Evolutionary conservation across 2,797 vertebrate genomes (phyloP), one percentile per base, ranked within the genome.

Genomic region (Rhadinocentrus ornatus): DNA sequence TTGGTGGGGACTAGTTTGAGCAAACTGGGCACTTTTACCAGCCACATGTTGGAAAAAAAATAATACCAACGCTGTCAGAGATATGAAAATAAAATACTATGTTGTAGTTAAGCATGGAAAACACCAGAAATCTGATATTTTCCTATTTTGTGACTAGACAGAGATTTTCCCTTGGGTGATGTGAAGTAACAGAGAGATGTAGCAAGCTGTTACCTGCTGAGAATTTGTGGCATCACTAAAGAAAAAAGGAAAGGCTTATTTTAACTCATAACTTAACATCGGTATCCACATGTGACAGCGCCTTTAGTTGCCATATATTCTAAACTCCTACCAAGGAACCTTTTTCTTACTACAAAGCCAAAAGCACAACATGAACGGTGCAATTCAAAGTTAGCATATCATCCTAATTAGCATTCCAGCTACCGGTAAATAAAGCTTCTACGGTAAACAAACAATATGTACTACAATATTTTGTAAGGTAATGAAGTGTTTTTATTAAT

Each of bases 21-120:
- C 83, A 80, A 78, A 69, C 80, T 69, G 77, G 67, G 78, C 69
- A 83, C 83, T 85, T 88, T 84, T 70, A 80, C 77, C 54, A 12
- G 59, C 53, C 71, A 73, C 70, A 65, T 65, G 78, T 55, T 12
- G 34, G 5, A 29, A 29, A 29, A 29, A 37, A 59, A 82, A 60
- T 60, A 12, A 11, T 52, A 52, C 7, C 2, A 53, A 53, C 2
- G 12, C 24, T 53, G 26, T 24, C 24, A 53, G 24, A 26, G 48
- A 39, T 15, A 3, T 55, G 10, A 6, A 18, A 27, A 3, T 4
- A 1, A 34, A n/a, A 26, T 9, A 6, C 16, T 22, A 26, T 35
- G 24, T 60, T n/a, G n/a, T 27, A 15, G n/a, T 44, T 20, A 27
- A 27, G 44, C 22, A n/a, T 27, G 7, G 16, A 50, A 62, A 54